These are phyloP conservation scores for Microvelia longipes DNA, from an alignment of 1,140 invertebrate species.

Conservation along the genomic window DNA sequence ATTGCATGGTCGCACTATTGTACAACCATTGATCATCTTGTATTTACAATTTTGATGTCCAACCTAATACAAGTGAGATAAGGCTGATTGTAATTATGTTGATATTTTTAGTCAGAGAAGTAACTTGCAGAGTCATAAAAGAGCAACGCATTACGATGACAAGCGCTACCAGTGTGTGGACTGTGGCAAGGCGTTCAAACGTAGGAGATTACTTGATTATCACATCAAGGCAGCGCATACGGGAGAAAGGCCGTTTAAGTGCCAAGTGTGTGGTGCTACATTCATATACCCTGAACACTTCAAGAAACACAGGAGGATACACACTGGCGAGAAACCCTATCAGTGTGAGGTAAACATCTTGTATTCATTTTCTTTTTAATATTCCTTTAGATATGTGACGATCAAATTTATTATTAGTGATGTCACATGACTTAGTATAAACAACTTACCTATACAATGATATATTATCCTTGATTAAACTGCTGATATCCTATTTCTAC, in stretches of 20 bases:
- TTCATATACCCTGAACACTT: slow-evolving; percentile 74
- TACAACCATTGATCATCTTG: too few species aligned
- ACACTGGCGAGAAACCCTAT: slow-evolving; percentile 63
- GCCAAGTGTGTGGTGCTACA: slow-evolving; percentile 50
- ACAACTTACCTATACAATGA: too few species aligned
- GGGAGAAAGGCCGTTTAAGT: slow-evolving; percentile 58
- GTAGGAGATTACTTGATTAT: slow-evolving; percentile 55
- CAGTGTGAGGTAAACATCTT: slow-evolving; percentile 44
- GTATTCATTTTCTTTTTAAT: too few species aligned
- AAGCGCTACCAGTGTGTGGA: slow-evolving; percentile 50
- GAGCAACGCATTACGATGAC: slow-evolving; percentile 60
- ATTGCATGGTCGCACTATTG: too few species aligned
- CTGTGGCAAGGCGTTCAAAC: slow-evolving; percentile 58
- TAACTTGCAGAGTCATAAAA: slow-evolving; percentile 62
- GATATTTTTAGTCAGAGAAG: slow-evolving; percentile 45
- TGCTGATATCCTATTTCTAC: too few species aligned
- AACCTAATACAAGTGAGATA: too few species aligned
- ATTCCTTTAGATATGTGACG: too few species aligned
- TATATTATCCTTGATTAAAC: too few species aligned
- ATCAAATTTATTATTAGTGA: too few species aligned
- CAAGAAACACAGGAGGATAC: slow-evolving; percentile 63
- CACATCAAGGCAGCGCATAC: slow-evolving; percentile 67
- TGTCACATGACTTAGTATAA: too few species aligned
- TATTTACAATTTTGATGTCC: too few species aligned
- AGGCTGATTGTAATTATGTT: too few species aligned